Percentiles rank a stretch among this genome's conserved stretches.
Evolutionary conservation across 92 coral and sea anemone genomes (phyloP).

Genomic region (Actinostola sp.): DNA sequence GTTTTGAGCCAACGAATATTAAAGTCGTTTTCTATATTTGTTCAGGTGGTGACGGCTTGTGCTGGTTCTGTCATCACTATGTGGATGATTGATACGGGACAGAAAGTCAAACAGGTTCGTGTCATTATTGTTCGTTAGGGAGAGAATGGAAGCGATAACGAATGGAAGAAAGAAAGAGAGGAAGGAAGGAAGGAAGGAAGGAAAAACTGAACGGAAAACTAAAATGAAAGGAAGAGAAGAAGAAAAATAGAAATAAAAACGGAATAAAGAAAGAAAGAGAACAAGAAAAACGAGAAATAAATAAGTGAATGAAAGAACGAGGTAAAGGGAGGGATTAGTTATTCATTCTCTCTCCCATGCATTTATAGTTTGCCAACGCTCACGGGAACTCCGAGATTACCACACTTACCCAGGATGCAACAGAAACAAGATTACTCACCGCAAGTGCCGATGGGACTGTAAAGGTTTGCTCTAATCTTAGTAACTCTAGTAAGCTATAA

Average conservation of each 20-base stretch:
- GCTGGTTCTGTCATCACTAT: slow-evolving; percentile 91
- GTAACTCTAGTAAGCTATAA: not conserved
- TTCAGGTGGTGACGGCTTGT: slow-evolving; percentile 93
- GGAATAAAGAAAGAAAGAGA: no score
- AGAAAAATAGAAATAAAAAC: no score
- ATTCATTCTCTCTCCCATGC: not conserved
- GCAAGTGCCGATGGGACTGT: slow-evolving; percentile 98
- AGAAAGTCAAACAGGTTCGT: slow-evolving; percentile 92
- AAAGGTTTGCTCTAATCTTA: slow-evolving; percentile 55
- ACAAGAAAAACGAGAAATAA: no score
- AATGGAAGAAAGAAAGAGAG: no score
- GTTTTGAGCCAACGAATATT: not conserved
- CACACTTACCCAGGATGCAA: slow-evolving; percentile 87
- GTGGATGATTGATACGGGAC: slow-evolving; percentile 99
- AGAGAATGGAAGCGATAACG: no score
- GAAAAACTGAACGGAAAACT: no score
- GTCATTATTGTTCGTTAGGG: not conserved
- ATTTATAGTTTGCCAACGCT: slow-evolving; percentile 89
- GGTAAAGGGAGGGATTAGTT: no score
- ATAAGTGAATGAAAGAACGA: no score
- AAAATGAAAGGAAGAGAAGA: no score
- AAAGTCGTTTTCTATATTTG: not conserved
- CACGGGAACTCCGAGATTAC: slow-evolving; percentile 97
- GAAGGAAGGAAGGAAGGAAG: no score
- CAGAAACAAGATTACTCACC: slow-evolving; percentile 92